phyloP scores from a whole-genome alignment of 1,140 invertebrate genomes.

The Drosophila rufa region DNA sequence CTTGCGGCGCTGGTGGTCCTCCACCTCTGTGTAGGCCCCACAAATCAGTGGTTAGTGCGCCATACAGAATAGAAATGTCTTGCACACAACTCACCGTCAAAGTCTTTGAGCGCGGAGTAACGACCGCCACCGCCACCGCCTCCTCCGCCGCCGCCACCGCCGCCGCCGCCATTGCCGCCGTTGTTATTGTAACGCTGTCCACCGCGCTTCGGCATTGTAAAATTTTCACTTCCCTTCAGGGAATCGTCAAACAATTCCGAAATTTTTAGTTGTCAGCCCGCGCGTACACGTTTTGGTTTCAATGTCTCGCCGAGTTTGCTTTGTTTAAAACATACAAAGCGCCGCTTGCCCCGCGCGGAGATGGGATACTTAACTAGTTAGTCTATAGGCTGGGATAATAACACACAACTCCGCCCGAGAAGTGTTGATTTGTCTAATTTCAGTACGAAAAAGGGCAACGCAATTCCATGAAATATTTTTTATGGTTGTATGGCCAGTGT shows the following conservation, averaged over 20 bases:
- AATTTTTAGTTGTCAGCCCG: neutral
- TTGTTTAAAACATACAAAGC: neutral
- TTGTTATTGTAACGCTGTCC: constrained; percentile 63
- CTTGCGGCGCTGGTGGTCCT: constrained; percentile 69
- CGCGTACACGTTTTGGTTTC: constrained; percentile 27
- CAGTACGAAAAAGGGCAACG: constrained; percentile 44
- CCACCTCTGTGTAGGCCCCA: constrained; percentile 21
- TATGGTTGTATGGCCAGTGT: neutral
- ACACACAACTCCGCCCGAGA: neutral
- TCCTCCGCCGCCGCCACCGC: neutral
- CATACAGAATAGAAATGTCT: neutral
- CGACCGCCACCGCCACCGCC: constrained; percentile 52
- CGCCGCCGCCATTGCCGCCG: constrained; percentile 45
- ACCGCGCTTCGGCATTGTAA: constrained; percentile 67
- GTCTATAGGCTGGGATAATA: neutral
- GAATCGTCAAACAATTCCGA: neutral
- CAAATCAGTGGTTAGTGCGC: neutral
- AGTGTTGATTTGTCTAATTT: neutral
- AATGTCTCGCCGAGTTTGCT: neutral
- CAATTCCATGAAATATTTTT: constrained; percentile 57
- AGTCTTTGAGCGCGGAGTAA: constrained; percentile 64
- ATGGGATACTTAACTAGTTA: neutral
- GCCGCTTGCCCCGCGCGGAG: neutral
- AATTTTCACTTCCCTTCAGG: neutral
- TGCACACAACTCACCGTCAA: constrained; percentile 53